These are phyloP conservation scores for Hemithea aestivaria DNA, from an alignment of 2,888 invertebrate species.

Conservation along the genomic window DNA sequence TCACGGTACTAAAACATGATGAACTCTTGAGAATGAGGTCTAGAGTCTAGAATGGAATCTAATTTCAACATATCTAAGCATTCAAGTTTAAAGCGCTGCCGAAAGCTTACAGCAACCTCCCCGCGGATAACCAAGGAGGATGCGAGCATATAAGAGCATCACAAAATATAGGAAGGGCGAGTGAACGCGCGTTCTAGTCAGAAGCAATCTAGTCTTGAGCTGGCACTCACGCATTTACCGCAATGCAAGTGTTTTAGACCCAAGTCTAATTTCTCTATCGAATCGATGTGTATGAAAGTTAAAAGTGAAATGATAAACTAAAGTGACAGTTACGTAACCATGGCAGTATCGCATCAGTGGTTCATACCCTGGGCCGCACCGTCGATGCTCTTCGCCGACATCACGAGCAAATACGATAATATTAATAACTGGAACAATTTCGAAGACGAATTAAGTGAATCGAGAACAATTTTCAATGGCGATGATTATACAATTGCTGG, in stretches of 20 bases:
- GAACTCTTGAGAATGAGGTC: no score
- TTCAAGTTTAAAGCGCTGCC: constrained; percentile 4
- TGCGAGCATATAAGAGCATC: constrained; percentile 36
- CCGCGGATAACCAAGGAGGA: constrained; percentile 17
- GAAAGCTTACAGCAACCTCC: constrained; percentile 22
- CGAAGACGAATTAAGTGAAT: constrained; percentile 28
- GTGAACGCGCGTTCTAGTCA: constrained; percentile 35
- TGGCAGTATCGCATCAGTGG: constrained; percentile 75
- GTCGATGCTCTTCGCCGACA: constrained; percentile 53
- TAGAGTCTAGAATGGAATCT: no score
- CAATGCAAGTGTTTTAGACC: constrained; percentile 34
- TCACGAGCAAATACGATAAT: constrained; percentile 50
- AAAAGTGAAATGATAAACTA: constrained; percentile 33
- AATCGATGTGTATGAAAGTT: constrained; percentile 24
- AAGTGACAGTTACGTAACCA: constrained; percentile 32
- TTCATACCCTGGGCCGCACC: constrained; percentile 72
- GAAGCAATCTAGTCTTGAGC: constrained; percentile 41
- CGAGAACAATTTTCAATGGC: constrained; percentile 23
- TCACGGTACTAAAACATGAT: no score
- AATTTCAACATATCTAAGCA: constrained; percentile 11
- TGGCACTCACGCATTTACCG: constrained; percentile 51
- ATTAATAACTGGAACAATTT: constrained; percentile 46
- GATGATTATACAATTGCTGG: constrained; percentile 24
- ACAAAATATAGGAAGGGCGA: constrained; percentile 40
- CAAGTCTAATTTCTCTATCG: constrained; percentile 30